Conservation (phyloP, 2,797 vertebrate genomes). For the Scyliorhinus canicula region DNA sequence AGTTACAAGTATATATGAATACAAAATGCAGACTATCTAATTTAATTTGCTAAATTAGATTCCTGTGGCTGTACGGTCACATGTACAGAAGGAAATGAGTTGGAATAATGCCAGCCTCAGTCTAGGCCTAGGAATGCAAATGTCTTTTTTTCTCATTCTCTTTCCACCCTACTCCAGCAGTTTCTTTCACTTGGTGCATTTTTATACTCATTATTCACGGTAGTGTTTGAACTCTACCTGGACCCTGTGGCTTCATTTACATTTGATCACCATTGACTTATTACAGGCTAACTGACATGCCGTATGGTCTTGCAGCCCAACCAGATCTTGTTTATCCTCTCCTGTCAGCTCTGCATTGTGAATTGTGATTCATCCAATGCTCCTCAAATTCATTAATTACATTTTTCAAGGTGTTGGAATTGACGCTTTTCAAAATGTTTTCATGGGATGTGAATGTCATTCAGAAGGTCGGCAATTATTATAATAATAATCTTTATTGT, state of each 20-base stretch:
- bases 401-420: neutral
- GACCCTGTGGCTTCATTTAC: neutral
- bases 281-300: neutral
- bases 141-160: neutral
- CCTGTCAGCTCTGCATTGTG: neutral
- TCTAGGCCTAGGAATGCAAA: neutral
- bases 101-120: neutral
- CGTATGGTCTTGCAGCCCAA: neutral
- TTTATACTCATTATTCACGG: neutral
- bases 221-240: neutral
- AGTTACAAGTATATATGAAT: neutral
- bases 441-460: too few species aligned
- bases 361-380: neutral
- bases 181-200: neutral
- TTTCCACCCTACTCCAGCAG: neutral
- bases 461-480: too few species aligned
- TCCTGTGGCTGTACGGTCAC: neutral
- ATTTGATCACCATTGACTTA: neutral
- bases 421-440: neutral
- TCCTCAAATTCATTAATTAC: neutral
- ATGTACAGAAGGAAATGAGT: neutral
- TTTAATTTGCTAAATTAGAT: slow-evolving; percentile 19
- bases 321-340: neutral
- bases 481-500: too few species aligned
- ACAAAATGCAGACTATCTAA: slow-evolving; percentile 13